Conservation (phyloP, 2,888 invertebrate genomes). For the Melanargia galathea region DNA sequence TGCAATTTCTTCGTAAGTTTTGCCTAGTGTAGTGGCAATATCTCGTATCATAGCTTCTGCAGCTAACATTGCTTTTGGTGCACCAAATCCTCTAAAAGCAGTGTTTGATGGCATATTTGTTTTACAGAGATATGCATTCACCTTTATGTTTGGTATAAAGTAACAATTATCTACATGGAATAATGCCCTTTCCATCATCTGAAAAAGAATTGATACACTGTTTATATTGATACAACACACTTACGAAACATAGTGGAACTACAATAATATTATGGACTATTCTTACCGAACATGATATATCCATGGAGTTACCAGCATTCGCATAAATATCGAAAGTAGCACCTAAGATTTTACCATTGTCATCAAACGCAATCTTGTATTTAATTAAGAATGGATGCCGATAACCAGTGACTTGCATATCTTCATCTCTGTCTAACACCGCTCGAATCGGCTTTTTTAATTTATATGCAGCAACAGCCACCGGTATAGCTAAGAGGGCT, state of each 20-base stretch:
- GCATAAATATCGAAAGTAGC: conserved; percentile 84
- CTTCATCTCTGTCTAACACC: conserved; percentile 92
- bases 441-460: conserved; percentile 87
- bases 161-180: conserved; percentile 92
- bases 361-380: conserved; percentile 88
- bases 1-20: conserved; percentile 84
- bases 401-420: conserved; percentile 90
- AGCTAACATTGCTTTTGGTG: conserved; percentile 93
- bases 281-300: conserved; percentile 86
- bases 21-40: conserved; percentile 86
- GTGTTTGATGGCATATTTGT: conserved; percentile 96
- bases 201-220: conserved; percentile 43
- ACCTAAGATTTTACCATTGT: conserved; percentile 85
- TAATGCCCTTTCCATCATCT: conserved; percentile 91
- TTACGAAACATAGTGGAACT: background rate
- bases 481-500: conserved; percentile 83
- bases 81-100: conserved; percentile 96
- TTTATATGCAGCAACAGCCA: conserved; percentile 88
- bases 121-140: conserved; percentile 88
- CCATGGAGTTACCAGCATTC: conserved; percentile 88
- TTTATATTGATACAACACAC: too few species aligned
- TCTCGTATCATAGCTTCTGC: conserved; percentile 90
- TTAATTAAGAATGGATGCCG: conserved; percentile 90
- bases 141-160: conserved; percentile 86
- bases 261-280: conserved; percentile 9